Percentiles rank a stretch among this genome's conserved stretches.
These are phyloP conservation scores for Vanacampus margaritifer DNA, from an alignment of 2,113 vertebrate genomes.

Conservation along the genomic window DNA sequence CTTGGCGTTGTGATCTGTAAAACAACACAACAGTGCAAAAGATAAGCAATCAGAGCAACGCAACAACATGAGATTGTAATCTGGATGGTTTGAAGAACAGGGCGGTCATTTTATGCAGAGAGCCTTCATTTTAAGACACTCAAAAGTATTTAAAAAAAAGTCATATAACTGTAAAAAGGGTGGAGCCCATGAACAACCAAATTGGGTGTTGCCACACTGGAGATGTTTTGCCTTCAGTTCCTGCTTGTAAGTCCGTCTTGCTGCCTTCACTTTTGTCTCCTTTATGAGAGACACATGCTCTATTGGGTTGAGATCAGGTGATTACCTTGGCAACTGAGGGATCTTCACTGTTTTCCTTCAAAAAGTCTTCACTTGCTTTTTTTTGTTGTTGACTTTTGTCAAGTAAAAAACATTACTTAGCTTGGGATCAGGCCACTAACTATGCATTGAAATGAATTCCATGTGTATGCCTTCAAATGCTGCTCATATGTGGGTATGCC, in stretches of 20 bases:
- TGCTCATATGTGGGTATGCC: too few species aligned
- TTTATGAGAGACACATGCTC: too few species aligned
- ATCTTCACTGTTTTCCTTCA: too few species aligned
- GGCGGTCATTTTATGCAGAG: not conserved
- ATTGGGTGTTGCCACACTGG: not conserved
- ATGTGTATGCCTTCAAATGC: too few species aligned
- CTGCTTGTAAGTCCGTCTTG: not conserved
- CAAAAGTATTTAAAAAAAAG: not conserved
- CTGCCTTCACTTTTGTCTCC: not conserved
- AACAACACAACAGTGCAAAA: not conserved
- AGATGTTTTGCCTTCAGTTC: not conserved
- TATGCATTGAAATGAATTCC: too few species aligned
- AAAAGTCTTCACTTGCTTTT: too few species aligned
- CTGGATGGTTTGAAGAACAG: too few species aligned
- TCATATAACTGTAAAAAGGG: not conserved
- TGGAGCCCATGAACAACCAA: not conserved
- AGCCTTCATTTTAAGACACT: not conserved
- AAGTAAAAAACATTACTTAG: too few species aligned
- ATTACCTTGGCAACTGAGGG: too few species aligned
- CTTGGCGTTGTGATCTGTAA: conserved; percentile 91
- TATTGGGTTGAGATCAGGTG: not conserved
- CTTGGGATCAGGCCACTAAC: too few species aligned
- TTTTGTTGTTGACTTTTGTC: too few species aligned
- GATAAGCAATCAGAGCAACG: not conserved
- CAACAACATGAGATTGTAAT: too few species aligned